Conservation (phyloP, 1,140 invertebrate genomes). For the Ladona fulva region DNA sequence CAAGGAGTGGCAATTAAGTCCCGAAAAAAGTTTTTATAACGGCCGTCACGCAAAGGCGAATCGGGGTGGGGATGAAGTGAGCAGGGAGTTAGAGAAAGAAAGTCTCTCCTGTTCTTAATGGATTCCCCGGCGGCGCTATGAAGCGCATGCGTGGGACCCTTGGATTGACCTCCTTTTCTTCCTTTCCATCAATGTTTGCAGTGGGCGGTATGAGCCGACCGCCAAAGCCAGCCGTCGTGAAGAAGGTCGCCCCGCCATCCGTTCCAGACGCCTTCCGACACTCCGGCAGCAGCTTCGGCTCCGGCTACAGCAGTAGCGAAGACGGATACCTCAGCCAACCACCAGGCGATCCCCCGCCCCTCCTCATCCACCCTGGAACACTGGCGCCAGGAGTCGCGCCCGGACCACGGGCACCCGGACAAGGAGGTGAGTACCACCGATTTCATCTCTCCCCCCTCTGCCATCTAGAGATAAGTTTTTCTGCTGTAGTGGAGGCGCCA, state of each 20-base stretch:
- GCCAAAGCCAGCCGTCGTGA: conserved; percentile 62
- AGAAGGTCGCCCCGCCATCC: conserved; percentile 72
- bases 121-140: background rate
- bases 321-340: conserved; percentile 48
- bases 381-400: conserved; percentile 37
- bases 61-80: no score
- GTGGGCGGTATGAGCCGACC: conserved; percentile 73
- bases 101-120: background rate
- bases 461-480: background rate
- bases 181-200: conserved; percentile 35
- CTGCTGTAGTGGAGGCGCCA: no score
- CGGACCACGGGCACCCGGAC: background rate
- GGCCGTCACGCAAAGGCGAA: no score
- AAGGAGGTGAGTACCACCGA: background rate
- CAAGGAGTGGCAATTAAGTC: no score
- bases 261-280: conserved; percentile 56
- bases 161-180: conserved; percentile 27
- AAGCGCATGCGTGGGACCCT: conserved; percentile 13
- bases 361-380: conserved; percentile 19
- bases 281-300: conserved; percentile 62
- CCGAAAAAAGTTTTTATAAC: no score
- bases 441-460: background rate
- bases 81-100: no score
- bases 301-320: conserved; percentile 64
- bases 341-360: conserved; percentile 24